These are phyloP conservation scores for Drosophila azteca DNA, from an alignment of 1,140 invertebrate genomes.

Conservation along the genomic window DNA sequence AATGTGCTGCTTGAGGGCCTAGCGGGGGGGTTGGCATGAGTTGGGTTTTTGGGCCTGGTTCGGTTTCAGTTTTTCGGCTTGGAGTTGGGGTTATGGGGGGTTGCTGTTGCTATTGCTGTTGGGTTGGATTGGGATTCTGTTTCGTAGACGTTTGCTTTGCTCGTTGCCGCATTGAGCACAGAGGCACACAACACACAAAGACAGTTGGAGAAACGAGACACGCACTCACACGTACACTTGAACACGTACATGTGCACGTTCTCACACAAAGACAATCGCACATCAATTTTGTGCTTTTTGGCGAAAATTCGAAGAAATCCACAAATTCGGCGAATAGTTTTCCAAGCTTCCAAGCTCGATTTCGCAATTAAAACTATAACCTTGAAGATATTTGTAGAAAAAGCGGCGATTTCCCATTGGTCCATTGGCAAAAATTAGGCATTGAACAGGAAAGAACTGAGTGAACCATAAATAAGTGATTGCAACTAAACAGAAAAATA, in stretches of 20 bases:
- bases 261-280: slow-evolving; percentile 52
- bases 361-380: too few relatives aligned
- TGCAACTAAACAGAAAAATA: too few relatives aligned
- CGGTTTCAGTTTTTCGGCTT: slow-evolving; percentile 2
- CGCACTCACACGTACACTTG: not conserved
- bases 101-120: slow-evolving; percentile 35
- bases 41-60: not conserved
- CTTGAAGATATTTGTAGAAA: too few relatives aligned
- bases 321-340: too few relatives aligned
- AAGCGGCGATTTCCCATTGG: too few relatives aligned
- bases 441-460: too few relatives aligned
- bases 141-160: slow-evolving; percentile 56
- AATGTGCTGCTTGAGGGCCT: slow-evolving; percentile 70
- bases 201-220: not conserved
- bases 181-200: slow-evolving; percentile 19
- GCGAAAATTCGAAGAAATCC: slow-evolving; percentile 56
- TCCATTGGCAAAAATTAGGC: too few relatives aligned
- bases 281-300: slow-evolving; percentile 69
- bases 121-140: slow-evolving; percentile 50
- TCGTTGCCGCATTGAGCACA: slow-evolving; percentile 76
- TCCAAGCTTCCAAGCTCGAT: too few relatives aligned
- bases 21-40: slow-evolving; percentile 9
- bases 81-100: slow-evolving; percentile 2
- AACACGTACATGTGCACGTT: not conserved
- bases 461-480: too few relatives aligned